Percentiles rank a stretch among this genome's conserved stretches.
Conservation (phyloP, 2,797 vertebrate species). For the Coranthus polyacanthus region DNA sequence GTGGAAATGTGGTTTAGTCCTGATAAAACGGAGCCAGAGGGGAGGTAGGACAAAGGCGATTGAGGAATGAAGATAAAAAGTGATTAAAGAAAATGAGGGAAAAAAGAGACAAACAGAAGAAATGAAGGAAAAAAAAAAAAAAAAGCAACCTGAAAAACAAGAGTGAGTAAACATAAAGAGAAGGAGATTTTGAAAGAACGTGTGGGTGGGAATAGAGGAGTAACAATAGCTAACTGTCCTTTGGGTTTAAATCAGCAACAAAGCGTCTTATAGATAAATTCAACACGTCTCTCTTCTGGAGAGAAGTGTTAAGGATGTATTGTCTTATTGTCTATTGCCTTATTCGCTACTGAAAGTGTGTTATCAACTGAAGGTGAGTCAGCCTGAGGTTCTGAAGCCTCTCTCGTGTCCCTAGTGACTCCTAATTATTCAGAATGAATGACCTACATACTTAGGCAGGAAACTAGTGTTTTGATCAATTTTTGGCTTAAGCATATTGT, state of each 20-base stretch:
- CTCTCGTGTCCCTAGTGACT: not conserved
- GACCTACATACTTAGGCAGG: constrained; percentile 1
- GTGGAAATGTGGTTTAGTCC: constrained; percentile 66
- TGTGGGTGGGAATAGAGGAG: constrained; percentile 24
- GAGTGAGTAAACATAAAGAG: constrained; percentile 12
- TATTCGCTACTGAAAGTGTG: too few relatives aligned
- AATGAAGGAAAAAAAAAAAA: not conserved
- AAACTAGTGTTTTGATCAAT: constrained; percentile 12
- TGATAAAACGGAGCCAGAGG: constrained; percentile 71
- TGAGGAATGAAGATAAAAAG: constrained; percentile 60
- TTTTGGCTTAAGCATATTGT: too few relatives aligned
- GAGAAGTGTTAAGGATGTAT: too few relatives aligned
- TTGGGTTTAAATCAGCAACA: constrained; percentile 43
- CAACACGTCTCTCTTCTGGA: constrained; percentile 19
- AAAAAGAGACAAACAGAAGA: constrained; percentile 28
- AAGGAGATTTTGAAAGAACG: constrained; percentile 13
- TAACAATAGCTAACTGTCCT: constrained; percentile 39
- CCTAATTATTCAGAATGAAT: constrained; percentile 23
- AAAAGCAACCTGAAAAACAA: constrained; percentile 47
- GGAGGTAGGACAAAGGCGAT: constrained; percentile 58
- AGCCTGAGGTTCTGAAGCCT: constrained; percentile 14
- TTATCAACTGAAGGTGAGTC: constrained; percentile 39
- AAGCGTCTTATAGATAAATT: constrained; percentile 34
- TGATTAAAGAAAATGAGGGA: constrained; percentile 65
- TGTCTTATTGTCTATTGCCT: too few relatives aligned